Evolutionary conservation across 2,113 vertebrate genomes (phyloP).

Genomic region (Nerophis ophidion): DNA sequence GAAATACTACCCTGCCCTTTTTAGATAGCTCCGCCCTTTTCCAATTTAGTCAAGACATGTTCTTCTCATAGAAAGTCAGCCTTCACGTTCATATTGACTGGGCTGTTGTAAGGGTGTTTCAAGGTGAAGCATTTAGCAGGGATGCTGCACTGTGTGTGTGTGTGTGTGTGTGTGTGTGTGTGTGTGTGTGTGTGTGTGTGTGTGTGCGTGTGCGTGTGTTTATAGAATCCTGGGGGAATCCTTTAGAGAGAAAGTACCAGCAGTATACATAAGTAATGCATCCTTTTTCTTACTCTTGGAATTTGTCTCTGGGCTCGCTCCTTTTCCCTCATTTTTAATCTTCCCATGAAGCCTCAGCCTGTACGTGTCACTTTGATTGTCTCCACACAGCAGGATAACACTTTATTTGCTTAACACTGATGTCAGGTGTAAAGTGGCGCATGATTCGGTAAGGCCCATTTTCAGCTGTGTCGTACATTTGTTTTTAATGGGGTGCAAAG

Average conservation of each 20-base stretch:
- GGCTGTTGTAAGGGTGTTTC: conserved; percentile 47
- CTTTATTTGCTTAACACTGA: too few species aligned
- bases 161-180: too few species aligned
- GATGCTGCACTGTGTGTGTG: not conserved
- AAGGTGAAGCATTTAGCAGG: conserved; percentile 47
- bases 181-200: too few species aligned
- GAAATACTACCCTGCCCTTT: conserved; percentile 42
- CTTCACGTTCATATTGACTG: conserved; percentile 44
- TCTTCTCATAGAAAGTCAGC: conserved; percentile 37
- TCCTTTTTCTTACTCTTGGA: conserved; percentile 13
- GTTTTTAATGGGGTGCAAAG: conserved; percentile 30
- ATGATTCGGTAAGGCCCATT: conserved; percentile 38
- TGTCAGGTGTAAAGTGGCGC: conserved; percentile 31
- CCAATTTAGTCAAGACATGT: conserved; percentile 24
- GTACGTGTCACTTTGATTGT: conserved; percentile 53
- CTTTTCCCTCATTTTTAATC: conserved; percentile 25
- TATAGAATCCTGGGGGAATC: conserved; percentile 42
- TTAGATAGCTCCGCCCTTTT: conserved; percentile 17
- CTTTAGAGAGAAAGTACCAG: conserved; percentile 24
- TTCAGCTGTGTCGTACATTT: conserved; percentile 27
- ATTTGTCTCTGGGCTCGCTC: conserved; percentile 11
- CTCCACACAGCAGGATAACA: conserved; percentile 27
- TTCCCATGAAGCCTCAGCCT: conserved; percentile 17
- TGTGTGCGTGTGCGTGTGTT: conserved; percentile 23
- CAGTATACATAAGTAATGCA: conserved; percentile 39